Evolutionary conservation across 1,140 invertebrate genomes (phyloP), one percentile per base, ranked within the genome.

Genomic region (Thaumetopoea pityocampa): DNA sequence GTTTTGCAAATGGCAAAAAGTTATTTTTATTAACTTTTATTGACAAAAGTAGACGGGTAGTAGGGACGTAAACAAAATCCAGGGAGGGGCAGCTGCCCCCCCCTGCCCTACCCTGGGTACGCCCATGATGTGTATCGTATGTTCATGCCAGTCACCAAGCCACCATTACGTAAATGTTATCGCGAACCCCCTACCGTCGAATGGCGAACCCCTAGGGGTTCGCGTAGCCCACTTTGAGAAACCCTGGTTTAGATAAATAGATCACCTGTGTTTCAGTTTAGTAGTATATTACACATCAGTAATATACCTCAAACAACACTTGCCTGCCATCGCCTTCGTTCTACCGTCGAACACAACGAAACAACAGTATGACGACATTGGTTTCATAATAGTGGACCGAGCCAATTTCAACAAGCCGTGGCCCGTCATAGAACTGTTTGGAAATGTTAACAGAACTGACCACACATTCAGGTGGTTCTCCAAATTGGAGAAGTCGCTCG

Each of bases 321-420:
- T 72, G 0, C 27, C 29, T 1, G 54, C 35, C 0, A 40, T 54
- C 46, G 63, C 65, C 0, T 68, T 78, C 17, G 55, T 78, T 0
- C 1, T 64, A 1, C 70, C 70, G 1, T 45, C 63, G 0, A 49
- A 66, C 3, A 4, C 24, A 1, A 47, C 51, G 0, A 67, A 69
- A 34, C 68, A 73, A 33, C 19, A 36, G 0, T 74, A 53, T 22
- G 73, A 78, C 12, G 70, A 78, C 33, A 64, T 74, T 1, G 73
- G 64, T 0, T 60, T 74, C 16, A 60, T 78, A 23, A 37, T 74
- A 0, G 60, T 71, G 1, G 34, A 60, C 0, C 32, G 27, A 9
- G 41, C 37, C 10, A 42, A 29, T 1, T 35, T 20, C 8, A 12
- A 33, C 0, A 43, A 19, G 0, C 8, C 20, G 2, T 72, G 67